These are phyloP conservation scores for Anastrepha ludens DNA, from an alignment of 1,140 invertebrate species.

Conservation along the genomic window DNA sequence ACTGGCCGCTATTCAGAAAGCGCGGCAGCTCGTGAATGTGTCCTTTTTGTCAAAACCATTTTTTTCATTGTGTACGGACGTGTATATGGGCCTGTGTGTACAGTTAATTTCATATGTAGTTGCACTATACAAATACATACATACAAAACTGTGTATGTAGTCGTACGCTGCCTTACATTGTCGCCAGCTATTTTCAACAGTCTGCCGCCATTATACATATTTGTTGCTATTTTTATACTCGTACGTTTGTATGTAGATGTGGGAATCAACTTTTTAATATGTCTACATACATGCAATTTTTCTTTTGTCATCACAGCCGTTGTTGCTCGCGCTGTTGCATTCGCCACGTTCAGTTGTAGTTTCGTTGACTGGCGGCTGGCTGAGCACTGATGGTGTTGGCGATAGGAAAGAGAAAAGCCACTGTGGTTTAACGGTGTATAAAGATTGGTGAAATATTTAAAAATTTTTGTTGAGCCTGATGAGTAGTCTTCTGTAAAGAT, in stretches of 20 bases:
- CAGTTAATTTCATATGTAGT: background rate
- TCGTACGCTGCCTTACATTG: background rate
- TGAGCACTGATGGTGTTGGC: background rate
- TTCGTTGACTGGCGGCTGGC: background rate
- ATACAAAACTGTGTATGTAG: background rate
- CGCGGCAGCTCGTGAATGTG: background rate
- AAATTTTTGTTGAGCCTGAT: no score
- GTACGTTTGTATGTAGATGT: background rate
- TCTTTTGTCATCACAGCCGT: conserved; percentile 5
- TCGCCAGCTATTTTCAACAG: background rate
- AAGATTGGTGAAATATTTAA: no score
- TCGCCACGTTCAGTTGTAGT: background rate
- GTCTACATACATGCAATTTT: conserved; percentile 30
- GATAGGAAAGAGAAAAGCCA: background rate
- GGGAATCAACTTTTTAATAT: conserved; percentile 36
- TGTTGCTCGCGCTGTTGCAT: conserved; percentile 28
- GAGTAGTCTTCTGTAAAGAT: no score
- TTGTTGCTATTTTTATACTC: background rate
- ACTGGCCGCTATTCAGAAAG: background rate
- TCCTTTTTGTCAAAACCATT: background rate
- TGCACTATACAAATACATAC: background rate
- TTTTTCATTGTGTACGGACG: background rate
- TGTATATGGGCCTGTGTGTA: background rate
- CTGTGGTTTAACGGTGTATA: background rate
- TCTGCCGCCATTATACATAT: background rate